Evolutionary conservation across 2,888 invertebrate species (phyloP).

Genomic region (Eristalis arbustorum): DNA sequence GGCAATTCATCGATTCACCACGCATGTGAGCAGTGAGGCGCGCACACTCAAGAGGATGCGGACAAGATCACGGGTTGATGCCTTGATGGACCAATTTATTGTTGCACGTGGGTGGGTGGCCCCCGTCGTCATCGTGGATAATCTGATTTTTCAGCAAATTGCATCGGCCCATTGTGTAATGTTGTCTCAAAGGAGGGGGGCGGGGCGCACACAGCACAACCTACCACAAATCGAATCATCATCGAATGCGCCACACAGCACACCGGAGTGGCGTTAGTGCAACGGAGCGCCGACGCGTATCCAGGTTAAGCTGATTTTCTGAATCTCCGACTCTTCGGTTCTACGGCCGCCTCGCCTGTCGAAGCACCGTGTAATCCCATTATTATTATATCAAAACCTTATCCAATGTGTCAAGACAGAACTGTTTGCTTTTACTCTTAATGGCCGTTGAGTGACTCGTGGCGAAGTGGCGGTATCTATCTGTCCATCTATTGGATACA

Average conservation of each 20-base stretch:
- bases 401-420: constrained; percentile 67
- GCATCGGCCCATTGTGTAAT: constrained; percentile 67
- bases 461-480: constrained; percentile 57
- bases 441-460: constrained; percentile 65
- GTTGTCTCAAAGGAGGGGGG: constrained; percentile 24
- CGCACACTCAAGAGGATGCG: constrained; percentile 5
- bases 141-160: constrained; percentile 70
- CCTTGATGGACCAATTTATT: constrained; percentile 62
- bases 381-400: constrained; percentile 67
- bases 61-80: constrained; percentile 46
- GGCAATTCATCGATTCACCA: constrained; percentile 64
- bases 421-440: constrained; percentile 68
- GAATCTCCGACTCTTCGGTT: constrained; percentile 27
- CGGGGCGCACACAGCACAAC: constrained; percentile 11
- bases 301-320: constrained; percentile 65
- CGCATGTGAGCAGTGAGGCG: constrained; percentile 41
- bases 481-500: constrained; percentile 37
- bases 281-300: constrained; percentile 18
- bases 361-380: constrained; percentile 61
- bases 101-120: constrained; percentile 67
- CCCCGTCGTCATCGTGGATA: constrained; percentile 47
- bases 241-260: constrained; percentile 13
- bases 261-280: background rate
- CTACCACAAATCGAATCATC: constrained; percentile 58
- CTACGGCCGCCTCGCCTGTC: background rate